Evolutionary conservation across 53 echinoderm and acorn worm species (phyloP).

Genomic region (Hippasteria phrygiana): DNA sequence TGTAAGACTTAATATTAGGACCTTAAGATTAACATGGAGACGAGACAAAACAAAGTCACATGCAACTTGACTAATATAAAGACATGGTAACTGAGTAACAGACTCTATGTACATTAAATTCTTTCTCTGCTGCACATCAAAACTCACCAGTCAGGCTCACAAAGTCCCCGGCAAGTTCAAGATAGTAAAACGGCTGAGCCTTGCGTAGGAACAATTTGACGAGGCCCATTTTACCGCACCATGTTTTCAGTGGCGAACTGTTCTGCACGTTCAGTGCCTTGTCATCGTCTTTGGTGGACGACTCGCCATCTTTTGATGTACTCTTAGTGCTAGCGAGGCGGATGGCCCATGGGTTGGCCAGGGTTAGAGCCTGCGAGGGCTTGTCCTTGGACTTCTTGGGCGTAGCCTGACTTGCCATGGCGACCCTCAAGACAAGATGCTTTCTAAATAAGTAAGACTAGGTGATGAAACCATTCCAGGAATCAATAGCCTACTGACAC

Average conservation of each 20-base stretch:
- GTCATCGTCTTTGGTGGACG: conserved; percentile 2
- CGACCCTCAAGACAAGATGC: not conserved
- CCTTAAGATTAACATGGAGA: no score
- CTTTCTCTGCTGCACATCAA: not conserved
- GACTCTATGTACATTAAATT: not conserved
- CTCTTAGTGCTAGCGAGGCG: conserved; percentile 6
- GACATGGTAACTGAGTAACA: not conserved
- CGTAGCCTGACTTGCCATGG: conserved; percentile 17
- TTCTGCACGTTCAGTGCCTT: not conserved
- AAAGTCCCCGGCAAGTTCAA: conserved; percentile 79
- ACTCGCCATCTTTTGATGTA: not conserved
- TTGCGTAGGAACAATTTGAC: conserved; percentile 91
- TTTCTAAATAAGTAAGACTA: not conserved
- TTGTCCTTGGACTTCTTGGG: not conserved
- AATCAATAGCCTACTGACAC: not conserved
- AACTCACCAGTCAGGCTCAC: conserved; percentile 54
- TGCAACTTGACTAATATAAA: no score
- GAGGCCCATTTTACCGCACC: conserved; percentile 73
- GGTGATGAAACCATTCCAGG: not conserved
- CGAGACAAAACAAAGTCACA: no score
- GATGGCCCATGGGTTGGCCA: conserved; percentile 56
- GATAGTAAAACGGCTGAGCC: conserved; percentile 89
- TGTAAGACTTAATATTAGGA: no score
- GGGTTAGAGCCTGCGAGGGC: conserved; percentile 18
- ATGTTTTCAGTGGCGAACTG: conserved; percentile 38